Evolutionary conservation across 2,797 vertebrate genomes (phyloP), one percentile per base, ranked within the genome.

Genomic region (Sebastes itinus): DNA sequence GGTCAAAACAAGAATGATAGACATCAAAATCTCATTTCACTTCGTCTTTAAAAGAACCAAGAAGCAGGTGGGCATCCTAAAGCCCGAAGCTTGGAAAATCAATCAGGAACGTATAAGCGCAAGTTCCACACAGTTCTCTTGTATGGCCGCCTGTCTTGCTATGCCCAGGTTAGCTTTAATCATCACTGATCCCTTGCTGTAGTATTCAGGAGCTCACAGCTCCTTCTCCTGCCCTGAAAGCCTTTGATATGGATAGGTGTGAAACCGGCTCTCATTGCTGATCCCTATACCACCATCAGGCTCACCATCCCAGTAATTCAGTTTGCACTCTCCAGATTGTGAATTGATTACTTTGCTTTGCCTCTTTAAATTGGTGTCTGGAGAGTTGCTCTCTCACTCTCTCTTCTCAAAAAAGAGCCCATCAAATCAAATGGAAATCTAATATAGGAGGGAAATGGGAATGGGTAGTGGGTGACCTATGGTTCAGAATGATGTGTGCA

Each of bases 271-370:
- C 83, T 87, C 84, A 77, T 60, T 71, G 81, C 85, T 88, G 84
- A 87, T 81, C 88, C 80, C 83, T 71, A 38, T 52, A 86, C 83
- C 86, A 85, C 82, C 89, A 91, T 78, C 77, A 72, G 68, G 78
- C 88, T 90, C 82, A 78, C 85, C 82, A 80, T 85, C 79, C 83
- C 81, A 78, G 83, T 93, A 90, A 93, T 94, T 93, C 88, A 88
- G 88, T 93, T 92, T 93, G 88, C 89, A 88, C 88, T 92, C 90
- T 90, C 90, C 66, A 70, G 88, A 93, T 94, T 87, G 84, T 90
- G 90, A 94, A 94, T 92, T 91, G 92, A 95, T 95, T 95, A 93
- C 88, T 92, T 91, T 89, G 90, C 92, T 92, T 94, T 89, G 80
- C 85, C 86, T 85, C 83, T 84, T 86, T 87, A 91, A 94, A 94